phyloP scores from a whole-genome alignment of 2,797 vertebrate species.

The Chelmon rostratus region DNA sequence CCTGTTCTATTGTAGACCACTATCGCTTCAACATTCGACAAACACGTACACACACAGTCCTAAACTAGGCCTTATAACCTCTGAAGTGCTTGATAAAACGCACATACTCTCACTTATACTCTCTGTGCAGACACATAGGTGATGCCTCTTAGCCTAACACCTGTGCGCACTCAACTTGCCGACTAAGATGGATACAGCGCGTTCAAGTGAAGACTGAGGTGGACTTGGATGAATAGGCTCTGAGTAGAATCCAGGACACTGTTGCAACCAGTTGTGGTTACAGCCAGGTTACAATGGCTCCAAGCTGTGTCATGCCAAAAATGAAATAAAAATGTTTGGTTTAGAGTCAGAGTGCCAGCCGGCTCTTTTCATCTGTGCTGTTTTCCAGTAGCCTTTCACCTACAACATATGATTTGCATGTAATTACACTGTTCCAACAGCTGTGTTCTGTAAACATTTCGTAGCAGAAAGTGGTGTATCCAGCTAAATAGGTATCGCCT shows the following conservation, averaged over 20 bases:
- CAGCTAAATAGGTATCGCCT: background rate
- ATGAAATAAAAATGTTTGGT: background rate
- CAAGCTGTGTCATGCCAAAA: constrained; percentile 8
- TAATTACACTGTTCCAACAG: background rate
- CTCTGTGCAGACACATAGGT: background rate
- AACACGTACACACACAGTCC: background rate
- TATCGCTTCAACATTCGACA: constrained; percentile 12
- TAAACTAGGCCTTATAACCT: background rate
- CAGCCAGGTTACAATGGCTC: background rate
- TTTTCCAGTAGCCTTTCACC: constrained; percentile 1
- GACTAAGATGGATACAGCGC: constrained; percentile 26
- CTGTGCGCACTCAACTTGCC: constrained; percentile 17
- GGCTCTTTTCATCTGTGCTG: background rate
- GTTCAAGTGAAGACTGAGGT: constrained; percentile 24
- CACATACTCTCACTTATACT: background rate
- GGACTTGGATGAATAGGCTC: constrained; percentile 30
- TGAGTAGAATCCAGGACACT: constrained; percentile 64
- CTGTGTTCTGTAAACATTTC: background rate
- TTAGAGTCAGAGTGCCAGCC: background rate
- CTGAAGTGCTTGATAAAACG: constrained; percentile 17
- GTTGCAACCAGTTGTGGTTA: background rate
- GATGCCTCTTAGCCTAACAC: constrained; percentile 13
- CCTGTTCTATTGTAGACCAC: background rate
- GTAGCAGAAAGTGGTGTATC: background rate
- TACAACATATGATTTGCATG: background rate